Evolutionary conservation across 2,113 vertebrate species (phyloP), one percentile per base, ranked within the genome.

Genomic region (Anguilla rostrata): DNA sequence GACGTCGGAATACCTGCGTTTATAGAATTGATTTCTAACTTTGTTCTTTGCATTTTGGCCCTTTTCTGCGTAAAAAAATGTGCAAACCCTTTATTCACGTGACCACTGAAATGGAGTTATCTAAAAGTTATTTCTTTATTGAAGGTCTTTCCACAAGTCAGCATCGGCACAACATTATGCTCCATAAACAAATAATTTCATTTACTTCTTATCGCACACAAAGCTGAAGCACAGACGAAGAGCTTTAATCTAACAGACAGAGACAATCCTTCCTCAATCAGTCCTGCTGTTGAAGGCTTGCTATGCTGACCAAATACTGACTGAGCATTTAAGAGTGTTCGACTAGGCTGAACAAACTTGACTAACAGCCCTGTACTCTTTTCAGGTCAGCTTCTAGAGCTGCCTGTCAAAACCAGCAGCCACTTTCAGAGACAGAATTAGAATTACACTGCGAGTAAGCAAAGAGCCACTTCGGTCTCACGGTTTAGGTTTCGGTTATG

Each of bases 361-460:
- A 66, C 60, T 66, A 20, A 5, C 60, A 39, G 75, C n/a, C 29
- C 75, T 39, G 12, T 78, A 22, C n/a, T 78, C 29, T 78, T 39
- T 39, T 78, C 75, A 34, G 75, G 75, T 66, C 60, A 39, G 14
- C 39, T 12, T 78, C 75, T 39, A 39, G 22, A 39, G 29, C n/a
- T 16, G 75, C 75, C 75, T 78, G 75, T 78, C 75, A 78, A 78
- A 78, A 39, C 75, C 75, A 78, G 75, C 29, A 78, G 75, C 14
- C 75, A 29, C 75, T 39, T 78, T 8, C 75, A 78, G 12, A 18
- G 39, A 80, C 78, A 80, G 39, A 80, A 80, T 29, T 41, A 80
- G 39, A 80, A 80, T 80, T 80, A 22, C 16, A 80, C 78, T 29
- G 29, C 41, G 78, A 39, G 39, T 40, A 41, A 80, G 39, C 39